A percentile compares a stretch with the other conserved stretches of the same genome.
phyloP scores from a whole-genome alignment of 2,113 vertebrate genomes.

The Gambusia affinis region DNA sequence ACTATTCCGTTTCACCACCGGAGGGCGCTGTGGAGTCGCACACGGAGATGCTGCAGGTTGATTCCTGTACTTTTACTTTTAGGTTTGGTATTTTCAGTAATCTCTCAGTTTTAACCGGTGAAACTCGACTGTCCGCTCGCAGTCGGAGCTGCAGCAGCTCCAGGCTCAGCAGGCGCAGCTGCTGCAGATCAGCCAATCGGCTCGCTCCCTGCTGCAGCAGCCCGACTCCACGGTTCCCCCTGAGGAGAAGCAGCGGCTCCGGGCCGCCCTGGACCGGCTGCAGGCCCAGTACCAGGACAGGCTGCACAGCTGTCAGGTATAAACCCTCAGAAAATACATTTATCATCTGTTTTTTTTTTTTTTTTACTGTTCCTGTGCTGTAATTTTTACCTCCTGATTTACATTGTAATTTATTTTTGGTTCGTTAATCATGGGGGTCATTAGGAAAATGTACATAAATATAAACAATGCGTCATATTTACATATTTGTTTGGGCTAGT shows the following conservation, averaged over 20 bases:
- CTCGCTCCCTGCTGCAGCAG: slow-evolving; percentile 87
- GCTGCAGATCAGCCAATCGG: slow-evolving; percentile 86
- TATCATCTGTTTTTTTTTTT: background rate
- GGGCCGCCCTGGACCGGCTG: slow-evolving; percentile 80
- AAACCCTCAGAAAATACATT: background rate
- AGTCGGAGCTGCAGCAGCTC: slow-evolving; percentile 89
- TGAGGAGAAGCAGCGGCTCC: slow-evolving; percentile 82
- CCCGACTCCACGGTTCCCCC: slow-evolving; percentile 82
- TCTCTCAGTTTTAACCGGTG: background rate
- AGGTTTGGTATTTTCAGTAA: background rate
- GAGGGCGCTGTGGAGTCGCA: slow-evolving; percentile 79
- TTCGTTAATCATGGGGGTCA: too few species aligned
- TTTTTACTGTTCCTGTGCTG: too few species aligned
- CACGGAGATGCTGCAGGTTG: slow-evolving; percentile 87
- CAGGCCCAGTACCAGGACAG: slow-evolving; percentile 81
- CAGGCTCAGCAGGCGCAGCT: slow-evolving; percentile 91
- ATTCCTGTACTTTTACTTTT: too few species aligned
- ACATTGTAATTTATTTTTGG: too few species aligned
- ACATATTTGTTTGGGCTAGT: too few species aligned
- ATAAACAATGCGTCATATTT: too few species aligned
- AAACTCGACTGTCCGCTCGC: background rate
- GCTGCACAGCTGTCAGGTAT: slow-evolving; percentile 82
- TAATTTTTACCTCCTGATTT: too few species aligned
- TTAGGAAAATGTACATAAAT: too few species aligned
- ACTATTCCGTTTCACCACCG: slow-evolving; percentile 46